Base-by-base conservation (phyloP, 2,888 invertebrate genomes). In the Phyllotreta cruciferae region DNA sequence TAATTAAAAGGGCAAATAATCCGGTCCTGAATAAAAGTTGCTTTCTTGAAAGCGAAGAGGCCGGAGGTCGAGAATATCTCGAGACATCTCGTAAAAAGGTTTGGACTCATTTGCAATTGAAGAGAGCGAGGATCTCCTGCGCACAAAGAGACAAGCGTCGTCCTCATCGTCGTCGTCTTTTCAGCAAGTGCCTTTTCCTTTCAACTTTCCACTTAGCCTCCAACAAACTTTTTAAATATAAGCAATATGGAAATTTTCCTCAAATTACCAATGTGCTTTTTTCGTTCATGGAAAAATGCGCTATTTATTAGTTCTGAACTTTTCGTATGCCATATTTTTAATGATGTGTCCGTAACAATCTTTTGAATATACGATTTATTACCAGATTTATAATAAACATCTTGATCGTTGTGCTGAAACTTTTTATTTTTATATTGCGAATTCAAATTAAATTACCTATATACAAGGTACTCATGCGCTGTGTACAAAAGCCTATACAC, bases 171-270 rank as follows among this genome's bases (percentile, higher is more conserved):
- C 36, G 41, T 7, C 14, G 14, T 14, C 38, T 44, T 60, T 60
- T 38, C 50, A 13, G n/a, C 37, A 34, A 60, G 56, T 45, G 55
- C 52, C 55, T 64, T 60, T 57, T 60, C 50, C 41, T 42, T 47
- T 60, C 55, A 54, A 58, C 60, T 60, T 56, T 64, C 60, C 44
- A 64, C 60, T 57, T 53, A 56, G 56, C 45, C 37, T 50, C 50
- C 61, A 53, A 64, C 60, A 56, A 64, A 64, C 61, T 64, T 60
- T 64, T 53, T 53, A 56, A 62, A 61, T 60, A 62, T 50, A 62
- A 62, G 63, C 60, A 66, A 60, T 62, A 66, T 66, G 66, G 62
- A 64, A 66, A 66, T 64, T 44, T 24, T 36, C 39, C 41, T 52
- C 24, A 38, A 44, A 52, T 56, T 58, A 42, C 49, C 62, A 53